Base-by-base conservation (phyloP, 1,140 invertebrate species). In the Drosophila bipectinata region DNA sequence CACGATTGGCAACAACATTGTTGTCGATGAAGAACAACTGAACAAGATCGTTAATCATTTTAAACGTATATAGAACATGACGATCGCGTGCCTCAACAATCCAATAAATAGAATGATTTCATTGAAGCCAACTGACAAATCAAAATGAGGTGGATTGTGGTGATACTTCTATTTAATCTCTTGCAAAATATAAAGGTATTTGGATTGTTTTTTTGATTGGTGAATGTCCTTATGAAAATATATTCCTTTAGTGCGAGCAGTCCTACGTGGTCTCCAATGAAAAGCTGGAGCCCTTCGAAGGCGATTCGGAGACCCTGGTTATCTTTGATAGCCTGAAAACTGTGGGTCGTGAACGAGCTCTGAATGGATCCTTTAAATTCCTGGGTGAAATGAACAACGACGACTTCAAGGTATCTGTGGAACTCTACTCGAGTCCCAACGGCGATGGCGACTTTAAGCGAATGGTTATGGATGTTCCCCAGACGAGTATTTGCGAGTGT, bases 381-480 rank as follows among this genome's bases (percentile, higher is more conserved):
- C 0, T 61, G 7, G 84, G 90, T 1, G 89, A 85, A 3, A 83
- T 91, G 89, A 68, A 74, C 71, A 84, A 91, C 26, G 81, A 89
- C 24, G 79, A 79, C 45, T 85, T 83, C 10, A 90, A 87, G 45
- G 85, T 91, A 4, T 83, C 84, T 0, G 88, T 91, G 4, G 89
- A 91, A n/a, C 57, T 91, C 0, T 90, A 79, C 32, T 82, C 84
- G 1, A 91, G 89, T 52, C 84, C 89, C 14, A 73, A 89, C 9
- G 77, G 71, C 10, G 89, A 91, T 57, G 89, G 89, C 2, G 68
- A 91, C n/a, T 91, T 78, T 21, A 91, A 91, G 54, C 62, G 79
- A 0, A 84, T 91, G 59, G 78, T 68, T 12, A 85, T 91, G 84
- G 89, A 89, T 53, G 81, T 90, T 24, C 89, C 89, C 5, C 85